Base-by-base conservation (phyloP, 2,888 invertebrate species). In the Theodoxus fluviatilis region DNA sequence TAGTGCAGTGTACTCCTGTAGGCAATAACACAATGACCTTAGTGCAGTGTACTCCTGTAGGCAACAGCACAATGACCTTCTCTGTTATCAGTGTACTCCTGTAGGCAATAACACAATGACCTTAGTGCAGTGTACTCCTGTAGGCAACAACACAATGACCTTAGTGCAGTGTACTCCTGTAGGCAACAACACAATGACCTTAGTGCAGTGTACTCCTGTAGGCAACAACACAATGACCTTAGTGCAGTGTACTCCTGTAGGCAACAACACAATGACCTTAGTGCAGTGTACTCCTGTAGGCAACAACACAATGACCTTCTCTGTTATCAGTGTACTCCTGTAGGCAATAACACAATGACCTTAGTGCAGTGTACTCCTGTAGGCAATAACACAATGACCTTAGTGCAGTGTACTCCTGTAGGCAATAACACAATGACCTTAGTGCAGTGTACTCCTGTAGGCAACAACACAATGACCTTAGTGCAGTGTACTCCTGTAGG, bases 41-140 rank as follows among this genome's bases (percentile, higher is more conserved):
- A n/a, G 99, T 98, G 84, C 97, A 98, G 86, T 97, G 97, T 7
- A 98, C 92, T 38, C 91, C 93, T 86, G 89, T 81, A 70, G 89
- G n/a, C n/a, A n/a, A n/a, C n/a, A n/a, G n/a, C n/a, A n/a, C n/a
- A n/a, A n/a, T n/a, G n/a, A n/a, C n/a, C n/a, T n/a, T n/a, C n/a
- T n/a, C n/a, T 99, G 99, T 0, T 99, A 97, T 84, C 97, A 98
- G 86, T 97, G 97, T 7, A 98, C 92, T 38, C 91, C 93, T 86
- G 89, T 81, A 70, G 89, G n/a, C n/a, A n/a, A n/a, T n/a, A n/a
- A n/a, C n/a, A n/a, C n/a, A n/a, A n/a, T n/a, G n/a, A n/a, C n/a
- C n/a, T n/a, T n/a, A n/a, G 99, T 98, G 84, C 97, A 98, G 86
- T 97, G 97, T 7, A 98, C 92, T 38, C 91, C 93, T 86, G 89